Evolutionary conservation across 2,797 vertebrate genomes (phyloP), one percentile per base, ranked within the genome.

Genomic region (Rhyacichthys aspro): DNA sequence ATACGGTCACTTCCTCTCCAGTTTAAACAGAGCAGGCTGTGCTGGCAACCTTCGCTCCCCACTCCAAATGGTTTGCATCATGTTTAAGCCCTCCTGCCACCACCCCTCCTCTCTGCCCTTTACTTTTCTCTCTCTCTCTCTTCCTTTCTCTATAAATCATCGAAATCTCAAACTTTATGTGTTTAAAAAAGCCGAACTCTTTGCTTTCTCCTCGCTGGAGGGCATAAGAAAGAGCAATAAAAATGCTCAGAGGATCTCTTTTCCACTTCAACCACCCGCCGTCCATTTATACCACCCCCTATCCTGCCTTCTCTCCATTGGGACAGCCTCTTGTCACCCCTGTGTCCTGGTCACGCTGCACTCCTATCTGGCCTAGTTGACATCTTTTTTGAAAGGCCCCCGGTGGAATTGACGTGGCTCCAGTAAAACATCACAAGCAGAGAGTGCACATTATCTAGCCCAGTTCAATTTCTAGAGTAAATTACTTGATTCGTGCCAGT

Each of bases 31-130:
- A 95, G 94, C 96, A 97, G 96, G 94, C 96, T 98, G 96, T 96
- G 94, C 95, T 98, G 97, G 97, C 96, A 97, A 93, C 86, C 91
- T 93, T 92, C 92, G 88, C 92, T 95, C 94, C 84, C 80, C 62
- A 88, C 95, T 97, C 96, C 96, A 98, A 98, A 98, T 97, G 96
- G 96, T 97, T 97, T 96, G 95, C 95, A 96, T 98, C 96, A 98
- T 94, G 93, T 96, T 94, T 95, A 93, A 95, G 92, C 90, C 94
- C 93, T 84, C 94, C 94, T 93, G 90, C 92, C 90, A 86, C 89
- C 86, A 82, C 90, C 81, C 91, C 82, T 76, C 78, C 63, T 69
- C 68, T 72, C 68, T 77, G 49, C 85, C 65, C 79, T 83, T 89
- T 59, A 84, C 77, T 68, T 73, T 76, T 68, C 64, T 70, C 68